Percentiles rank a stretch among this genome's conserved stretches.
Conservation (phyloP, 2,888 invertebrate species). For the Lasioglossum marginatum region DNA sequence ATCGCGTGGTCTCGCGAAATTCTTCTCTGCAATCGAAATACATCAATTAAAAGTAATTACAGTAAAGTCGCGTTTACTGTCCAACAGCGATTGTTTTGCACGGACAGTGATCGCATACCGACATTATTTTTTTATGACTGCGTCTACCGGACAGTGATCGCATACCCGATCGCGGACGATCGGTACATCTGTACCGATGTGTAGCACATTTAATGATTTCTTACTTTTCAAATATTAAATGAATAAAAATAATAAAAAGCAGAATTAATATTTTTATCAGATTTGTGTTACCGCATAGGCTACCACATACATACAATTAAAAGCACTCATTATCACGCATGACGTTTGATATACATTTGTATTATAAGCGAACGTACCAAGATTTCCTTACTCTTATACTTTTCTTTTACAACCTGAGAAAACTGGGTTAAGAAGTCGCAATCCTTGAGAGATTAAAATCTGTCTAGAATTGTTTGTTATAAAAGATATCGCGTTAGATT, state of each 20-base stretch:
- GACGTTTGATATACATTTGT: too few species aligned
- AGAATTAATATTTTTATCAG: too few species aligned
- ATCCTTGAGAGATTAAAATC: background rate
- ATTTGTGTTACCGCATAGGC: too few species aligned
- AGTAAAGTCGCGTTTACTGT: too few species aligned
- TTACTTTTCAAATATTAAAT: background rate
- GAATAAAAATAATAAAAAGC: background rate
- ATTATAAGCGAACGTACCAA: background rate
- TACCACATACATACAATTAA: background rate
- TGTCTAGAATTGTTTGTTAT: background rate
- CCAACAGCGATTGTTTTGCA: too few species aligned
- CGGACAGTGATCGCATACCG: too few species aligned
- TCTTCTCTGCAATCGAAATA: conserved; percentile 8
- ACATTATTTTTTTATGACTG: too few species aligned
- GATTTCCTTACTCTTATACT: background rate
- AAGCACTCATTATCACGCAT: background rate
- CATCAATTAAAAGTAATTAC: background rate
- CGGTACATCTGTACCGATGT: too few species aligned
- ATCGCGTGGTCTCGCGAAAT: conserved; percentile 54
- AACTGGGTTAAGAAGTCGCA: background rate
- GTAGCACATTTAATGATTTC: too few species aligned
- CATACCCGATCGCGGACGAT: too few species aligned
- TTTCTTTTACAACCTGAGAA: background rate
- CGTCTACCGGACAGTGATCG: too few species aligned
- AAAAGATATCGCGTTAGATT: background rate